Conservation (phyloP, 2,797 vertebrate genomes). For the Myotis pilosus region DNA sequence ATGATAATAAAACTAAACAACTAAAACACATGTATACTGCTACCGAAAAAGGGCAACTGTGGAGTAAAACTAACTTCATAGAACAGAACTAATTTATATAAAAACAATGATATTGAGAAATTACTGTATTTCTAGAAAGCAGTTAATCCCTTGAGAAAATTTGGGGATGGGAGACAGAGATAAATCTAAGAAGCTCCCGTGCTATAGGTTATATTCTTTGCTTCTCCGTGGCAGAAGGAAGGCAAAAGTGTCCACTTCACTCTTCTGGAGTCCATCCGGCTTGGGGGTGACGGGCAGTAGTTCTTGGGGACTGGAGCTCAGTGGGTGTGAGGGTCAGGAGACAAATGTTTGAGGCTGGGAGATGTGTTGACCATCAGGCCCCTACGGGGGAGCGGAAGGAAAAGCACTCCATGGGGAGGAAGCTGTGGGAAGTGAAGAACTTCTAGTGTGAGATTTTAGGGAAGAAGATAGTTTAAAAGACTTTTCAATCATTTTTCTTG, state of each 20-base stretch:
- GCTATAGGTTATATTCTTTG: background rate
- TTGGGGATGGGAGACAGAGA: background rate
- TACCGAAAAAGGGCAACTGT: too few species aligned
- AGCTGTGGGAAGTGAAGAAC: background rate
- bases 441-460: background rate
- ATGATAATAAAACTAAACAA: background rate
- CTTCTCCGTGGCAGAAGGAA: rapidly evolving
- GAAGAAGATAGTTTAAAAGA: background rate
- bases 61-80: too few species aligned
- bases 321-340: background rate
- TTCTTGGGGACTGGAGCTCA: background rate
- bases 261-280: background rate
- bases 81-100: too few species aligned
- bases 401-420: background rate
- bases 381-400: background rate
- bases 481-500: background rate
- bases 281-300: too few species aligned
- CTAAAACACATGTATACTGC: background rate
- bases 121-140: background rate
- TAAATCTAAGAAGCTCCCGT: background rate
- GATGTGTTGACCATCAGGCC: background rate
- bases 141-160: background rate
- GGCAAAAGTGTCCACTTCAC: too few species aligned
- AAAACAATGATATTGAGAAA: background rate
- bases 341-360: background rate